Evolutionary conservation across 2,888 invertebrate species (phyloP), one percentile per base, ranked within the genome.

Genomic region (Cybosia mesomella): DNA sequence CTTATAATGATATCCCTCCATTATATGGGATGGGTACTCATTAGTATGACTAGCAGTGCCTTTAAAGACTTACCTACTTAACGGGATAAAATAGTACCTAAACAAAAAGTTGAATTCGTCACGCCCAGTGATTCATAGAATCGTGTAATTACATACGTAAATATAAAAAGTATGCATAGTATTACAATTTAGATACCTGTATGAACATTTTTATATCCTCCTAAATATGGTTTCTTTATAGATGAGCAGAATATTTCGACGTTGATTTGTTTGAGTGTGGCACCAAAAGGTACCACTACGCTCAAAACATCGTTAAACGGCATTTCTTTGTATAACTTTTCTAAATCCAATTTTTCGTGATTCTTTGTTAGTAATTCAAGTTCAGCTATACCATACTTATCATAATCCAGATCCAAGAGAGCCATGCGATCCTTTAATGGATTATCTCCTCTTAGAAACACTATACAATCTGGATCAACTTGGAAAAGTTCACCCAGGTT

Each of bases 181-280:
- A n/a, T 62, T 49, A 32, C 18, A 8, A 43, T 21, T 15, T 87
- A 28, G 28, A 28, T 28, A 95, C 97, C 96, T 67, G 97, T 97
- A 64, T 95, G 86, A 77, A 95, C 96, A 88, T 98, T 96, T 71
- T 96, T 95, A 90, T 97, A 98, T 43, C 98, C 98, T 64, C 98
- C 98, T 77, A 97, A 90, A 91, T 96, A 97, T 0, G 98, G 97
- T 85, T 98, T 98, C 55, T 94, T 85, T 53, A 97, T 96, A 0
- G 87, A 88, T 32, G 91, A 88, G 11, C 87, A 90, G 76, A 94
- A 94, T 83, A 95, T 88, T 87, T 95, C 95, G 18, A 95, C 95
- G 76, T 94, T 95, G 11, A 95, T 84, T 79, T 92, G 90, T 75
- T 92, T 94, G 3, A 89, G 53, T 3, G 88, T 89, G 64, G 77